These are phyloP conservation scores for Erpetoichthys calabaricus DNA, from an alignment of 2,797 vertebrate species.

Conservation along the genomic window DNA sequence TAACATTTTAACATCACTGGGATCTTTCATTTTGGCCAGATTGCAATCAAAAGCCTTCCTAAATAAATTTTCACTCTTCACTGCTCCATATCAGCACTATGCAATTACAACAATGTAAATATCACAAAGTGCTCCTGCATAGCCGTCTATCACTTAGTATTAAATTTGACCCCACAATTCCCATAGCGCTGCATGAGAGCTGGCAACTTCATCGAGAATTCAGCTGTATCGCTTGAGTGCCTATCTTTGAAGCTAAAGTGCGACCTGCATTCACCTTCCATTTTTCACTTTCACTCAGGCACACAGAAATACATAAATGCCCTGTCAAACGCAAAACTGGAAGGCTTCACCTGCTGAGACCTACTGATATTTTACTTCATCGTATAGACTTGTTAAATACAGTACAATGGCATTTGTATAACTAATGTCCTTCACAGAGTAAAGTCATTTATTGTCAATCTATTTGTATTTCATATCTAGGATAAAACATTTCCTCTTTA, in stretches of 20 bases:
- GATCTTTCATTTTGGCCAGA: slow-evolving; percentile 1
- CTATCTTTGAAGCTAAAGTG: slow-evolving; percentile 14
- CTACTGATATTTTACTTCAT: slow-evolving; percentile 23
- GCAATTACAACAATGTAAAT: slow-evolving; percentile 31
- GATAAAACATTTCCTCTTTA: too few species aligned
- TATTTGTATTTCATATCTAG: slow-evolving; percentile 22
- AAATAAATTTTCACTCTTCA: slow-evolving; percentile 9
- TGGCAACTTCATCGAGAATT: slow-evolving; percentile 14
- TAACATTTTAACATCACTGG: too few species aligned
- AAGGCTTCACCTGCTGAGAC: slow-evolving; percentile 19
- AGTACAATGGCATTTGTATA: slow-evolving; percentile 33
- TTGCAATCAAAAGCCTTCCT: not conserved
- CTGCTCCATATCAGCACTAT: slow-evolving; percentile 13
- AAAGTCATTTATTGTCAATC: slow-evolving; percentile 26
- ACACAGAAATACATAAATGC: slow-evolving; percentile 15
- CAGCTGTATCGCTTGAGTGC: slow-evolving; percentile 16
- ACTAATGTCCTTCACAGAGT: slow-evolving; percentile 25
- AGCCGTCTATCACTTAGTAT: slow-evolving; percentile 13
- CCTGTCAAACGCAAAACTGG: slow-evolving; percentile 22
- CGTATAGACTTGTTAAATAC: slow-evolving; percentile 20
- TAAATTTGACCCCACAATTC: slow-evolving; percentile 15
- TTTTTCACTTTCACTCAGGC: slow-evolving; percentile 27
- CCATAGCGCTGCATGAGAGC: slow-evolving; percentile 17
- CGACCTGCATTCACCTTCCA: slow-evolving; percentile 25
- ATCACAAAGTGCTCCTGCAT: slow-evolving; percentile 13